phyloP scores from a whole-genome alignment of 53 echinoderm and acorn worm species.

The Patiria pectinifera region DNA sequence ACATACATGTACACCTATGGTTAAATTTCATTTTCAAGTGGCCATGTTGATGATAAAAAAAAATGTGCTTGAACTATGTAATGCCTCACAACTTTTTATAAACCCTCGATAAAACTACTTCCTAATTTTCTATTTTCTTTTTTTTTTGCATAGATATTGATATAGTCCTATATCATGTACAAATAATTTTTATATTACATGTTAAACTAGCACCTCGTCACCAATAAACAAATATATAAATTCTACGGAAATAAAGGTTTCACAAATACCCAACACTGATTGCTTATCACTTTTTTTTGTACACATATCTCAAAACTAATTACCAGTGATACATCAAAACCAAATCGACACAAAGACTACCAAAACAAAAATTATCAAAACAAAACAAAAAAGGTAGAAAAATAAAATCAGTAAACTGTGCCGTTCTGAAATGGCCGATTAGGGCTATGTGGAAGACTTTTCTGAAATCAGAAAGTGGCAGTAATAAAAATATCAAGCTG shows the following conservation, averaged over 20 bases:
- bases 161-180: slow-evolving; percentile 44
- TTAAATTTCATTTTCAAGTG: not conserved
- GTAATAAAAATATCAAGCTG: not conserved
- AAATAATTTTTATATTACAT: slow-evolving; percentile 15
- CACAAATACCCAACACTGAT: slow-evolving; percentile 33
- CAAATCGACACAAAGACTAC: slow-evolving; percentile 6
- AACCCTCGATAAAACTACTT: slow-evolving; percentile 12
- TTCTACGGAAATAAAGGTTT: slow-evolving; percentile 24
- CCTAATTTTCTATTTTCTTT: slow-evolving; percentile 24
- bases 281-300: slow-evolving; percentile 7
- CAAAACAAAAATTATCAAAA: not conserved
- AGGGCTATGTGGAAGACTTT: not conserved
- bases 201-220: slow-evolving; percentile 40
- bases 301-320: slow-evolving; percentile 3
- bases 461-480: not conserved
- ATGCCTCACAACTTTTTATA: slow-evolving; percentile 15
- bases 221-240: slow-evolving; percentile 22
- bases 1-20: too few relatives aligned
- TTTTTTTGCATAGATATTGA: slow-evolving; percentile 55
- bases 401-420: not conserved
- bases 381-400: slow-evolving; percentile 10
- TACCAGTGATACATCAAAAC: not conserved
- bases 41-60: not conserved
- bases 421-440: not conserved
- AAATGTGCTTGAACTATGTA: not conserved